These are phyloP conservation scores for Halocaridina rubra DNA, from an alignment of 2,888 invertebrate genomes.

Conservation along the genomic window DNA sequence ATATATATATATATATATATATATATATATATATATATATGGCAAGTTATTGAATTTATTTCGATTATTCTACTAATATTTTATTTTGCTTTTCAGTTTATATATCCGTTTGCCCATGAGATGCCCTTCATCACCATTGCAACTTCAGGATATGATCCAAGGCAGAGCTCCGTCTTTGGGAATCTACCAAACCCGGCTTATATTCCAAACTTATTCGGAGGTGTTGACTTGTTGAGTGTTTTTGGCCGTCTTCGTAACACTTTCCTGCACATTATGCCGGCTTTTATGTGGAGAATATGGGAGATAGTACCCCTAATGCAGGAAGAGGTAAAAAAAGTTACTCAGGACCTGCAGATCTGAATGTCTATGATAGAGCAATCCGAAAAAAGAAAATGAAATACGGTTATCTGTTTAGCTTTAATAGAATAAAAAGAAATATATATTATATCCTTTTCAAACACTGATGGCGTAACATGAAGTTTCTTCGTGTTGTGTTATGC, in stretches of 20 bases:
- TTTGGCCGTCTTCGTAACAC: background rate
- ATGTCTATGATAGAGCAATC: background rate
- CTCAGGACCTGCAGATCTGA: background rate
- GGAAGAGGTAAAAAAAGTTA: background rate
- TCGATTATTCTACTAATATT: too few species aligned
- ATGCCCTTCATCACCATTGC: slow-evolving; percentile 7
- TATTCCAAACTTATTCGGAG: background rate
- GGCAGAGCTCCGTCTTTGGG: slow-evolving; percentile 22
- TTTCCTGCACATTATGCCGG: background rate
- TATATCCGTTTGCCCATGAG: background rate
- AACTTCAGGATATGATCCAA: background rate
- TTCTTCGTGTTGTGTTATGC: too few species aligned
- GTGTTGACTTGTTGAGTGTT: background rate
- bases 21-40: too few species aligned
- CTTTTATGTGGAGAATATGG: background rate
- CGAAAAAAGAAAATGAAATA: too few species aligned
- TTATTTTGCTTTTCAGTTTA: background rate
- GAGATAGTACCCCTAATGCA: background rate
- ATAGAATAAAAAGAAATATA: too few species aligned
- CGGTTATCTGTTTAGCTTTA: too few species aligned
- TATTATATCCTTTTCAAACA: too few species aligned
- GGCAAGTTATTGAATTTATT: too few species aligned
- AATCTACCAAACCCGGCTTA: slow-evolving; percentile 25
- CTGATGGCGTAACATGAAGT: too few species aligned
- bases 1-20: too few species aligned